Evolutionary conservation across 2,797 vertebrate genomes (phyloP).

Genomic region (Eulemur albifrons): DNA sequence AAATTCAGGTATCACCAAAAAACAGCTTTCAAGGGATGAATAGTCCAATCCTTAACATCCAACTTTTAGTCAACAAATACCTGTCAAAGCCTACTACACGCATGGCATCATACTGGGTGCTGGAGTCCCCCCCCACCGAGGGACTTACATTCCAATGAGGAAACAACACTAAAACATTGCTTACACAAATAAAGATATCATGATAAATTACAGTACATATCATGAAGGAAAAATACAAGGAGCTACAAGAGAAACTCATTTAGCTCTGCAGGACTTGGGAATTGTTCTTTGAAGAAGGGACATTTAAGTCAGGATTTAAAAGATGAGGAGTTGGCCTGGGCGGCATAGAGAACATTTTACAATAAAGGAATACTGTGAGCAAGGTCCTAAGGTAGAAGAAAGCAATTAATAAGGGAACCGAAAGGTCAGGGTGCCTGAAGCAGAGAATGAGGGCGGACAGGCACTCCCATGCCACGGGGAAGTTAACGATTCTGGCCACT

Average conservation of each 20-base stretch:
- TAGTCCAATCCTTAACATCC: background rate
- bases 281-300: background rate
- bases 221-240: background rate
- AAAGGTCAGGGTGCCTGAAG: background rate
- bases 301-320: background rate
- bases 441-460: background rate
- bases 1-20: background rate
- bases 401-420: background rate
- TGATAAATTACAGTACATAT: background rate
- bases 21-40: background rate
- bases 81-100: background rate
- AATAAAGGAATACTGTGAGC: background rate
- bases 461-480: fast-evolving
- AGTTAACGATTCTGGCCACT: fast-evolving
- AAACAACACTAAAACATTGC: background rate
- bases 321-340: background rate
- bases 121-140: background rate
- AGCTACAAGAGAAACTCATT: background rate
- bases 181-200: background rate
- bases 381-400: background rate
- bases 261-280: background rate
- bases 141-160: background rate
- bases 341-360: background rate
- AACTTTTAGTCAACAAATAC: background rate
- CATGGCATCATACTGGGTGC: fast-evolving